phyloP scores from a whole-genome alignment of 2,888 invertebrate genomes.

The Sepioteuthis lessoniana region DNA sequence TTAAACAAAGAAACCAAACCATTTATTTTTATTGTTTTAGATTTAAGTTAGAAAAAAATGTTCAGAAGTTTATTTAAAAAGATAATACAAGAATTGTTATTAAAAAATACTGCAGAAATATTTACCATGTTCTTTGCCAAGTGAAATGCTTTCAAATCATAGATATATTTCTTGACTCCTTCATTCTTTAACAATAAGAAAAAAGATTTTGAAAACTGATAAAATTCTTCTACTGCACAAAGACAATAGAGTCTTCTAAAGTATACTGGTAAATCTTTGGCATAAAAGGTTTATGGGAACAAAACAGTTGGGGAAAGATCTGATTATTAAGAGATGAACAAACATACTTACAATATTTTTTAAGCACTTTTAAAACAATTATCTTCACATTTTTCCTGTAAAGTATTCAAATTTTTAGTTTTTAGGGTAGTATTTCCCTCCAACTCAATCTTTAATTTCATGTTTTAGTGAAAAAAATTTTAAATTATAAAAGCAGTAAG shows the following conservation, averaged over 20 bases:
- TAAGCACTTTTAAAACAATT: not conserved
- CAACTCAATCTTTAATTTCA: not conserved
- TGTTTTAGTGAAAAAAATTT: not conserved
- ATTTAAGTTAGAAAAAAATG: not conserved
- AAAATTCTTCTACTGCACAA: not conserved
- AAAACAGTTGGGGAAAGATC: not conserved
- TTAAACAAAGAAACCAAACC: too few relatives aligned
- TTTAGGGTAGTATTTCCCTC: not conserved
- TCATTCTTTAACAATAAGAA: not conserved
- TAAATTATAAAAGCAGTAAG: not conserved
- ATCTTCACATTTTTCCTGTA: not conserved
- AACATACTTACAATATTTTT: not conserved
- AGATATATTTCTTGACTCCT: not conserved
- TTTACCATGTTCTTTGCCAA: not conserved
- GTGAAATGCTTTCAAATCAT: too few relatives aligned
- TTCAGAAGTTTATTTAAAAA: too few relatives aligned
- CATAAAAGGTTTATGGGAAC: not conserved
- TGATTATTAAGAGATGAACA: not conserved
- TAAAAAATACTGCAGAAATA: not conserved
- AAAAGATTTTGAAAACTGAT: not conserved
- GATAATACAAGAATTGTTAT: not conserved
- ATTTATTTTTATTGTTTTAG: too few relatives aligned
- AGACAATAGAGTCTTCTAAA: not conserved
- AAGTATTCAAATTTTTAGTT: not conserved
- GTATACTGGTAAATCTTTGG: not conserved